phyloP scores from a whole-genome alignment of 2,888 invertebrate species.

The Hypomecis punctinalis region DNA sequence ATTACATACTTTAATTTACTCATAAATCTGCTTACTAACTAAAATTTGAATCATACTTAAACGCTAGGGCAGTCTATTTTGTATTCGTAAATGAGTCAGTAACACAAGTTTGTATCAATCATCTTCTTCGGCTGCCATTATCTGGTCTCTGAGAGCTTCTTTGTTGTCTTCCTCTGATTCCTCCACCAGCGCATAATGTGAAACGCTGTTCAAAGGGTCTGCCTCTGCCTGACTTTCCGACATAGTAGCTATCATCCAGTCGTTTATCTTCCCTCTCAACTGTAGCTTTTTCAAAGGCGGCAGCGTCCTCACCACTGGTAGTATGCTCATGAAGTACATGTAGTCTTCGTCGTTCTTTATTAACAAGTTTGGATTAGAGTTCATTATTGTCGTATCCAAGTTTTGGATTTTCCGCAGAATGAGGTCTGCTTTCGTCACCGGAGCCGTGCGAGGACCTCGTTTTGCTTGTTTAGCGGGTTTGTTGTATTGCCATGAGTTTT shows the following conservation, averaged over 20 bases:
- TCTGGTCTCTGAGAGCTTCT: slow-evolving; percentile 27
- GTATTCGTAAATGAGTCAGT: background rate
- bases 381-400: background rate
- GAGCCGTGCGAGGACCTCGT: background rate
- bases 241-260: slow-evolving; percentile 47
- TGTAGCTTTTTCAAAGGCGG: slow-evolving; percentile 51
- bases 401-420: slow-evolving; percentile 12
- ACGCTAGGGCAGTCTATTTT: background rate
- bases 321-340: slow-evolving; percentile 50
- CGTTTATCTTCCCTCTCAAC: slow-evolving; percentile 49
- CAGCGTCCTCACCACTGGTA: slow-evolving; percentile 48
- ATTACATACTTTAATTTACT: background rate
- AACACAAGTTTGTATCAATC: background rate
- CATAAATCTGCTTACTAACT: background rate
- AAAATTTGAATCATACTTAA: background rate
- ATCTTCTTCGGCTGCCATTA: slow-evolving; percentile 20
- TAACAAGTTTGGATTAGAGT: background rate
- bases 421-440: slow-evolving; percentile 27
- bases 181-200: background rate
- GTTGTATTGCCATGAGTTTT: slow-evolving; percentile 12
- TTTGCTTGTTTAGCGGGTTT: background rate
- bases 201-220: slow-evolving; percentile 16
- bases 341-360: slow-evolving; percentile 39
- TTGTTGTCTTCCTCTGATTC: slow-evolving; percentile 12
- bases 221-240: slow-evolving; percentile 11